Base-by-base conservation (phyloP, 2,113 vertebrate species). In the Haemorhous mexicanus region DNA sequence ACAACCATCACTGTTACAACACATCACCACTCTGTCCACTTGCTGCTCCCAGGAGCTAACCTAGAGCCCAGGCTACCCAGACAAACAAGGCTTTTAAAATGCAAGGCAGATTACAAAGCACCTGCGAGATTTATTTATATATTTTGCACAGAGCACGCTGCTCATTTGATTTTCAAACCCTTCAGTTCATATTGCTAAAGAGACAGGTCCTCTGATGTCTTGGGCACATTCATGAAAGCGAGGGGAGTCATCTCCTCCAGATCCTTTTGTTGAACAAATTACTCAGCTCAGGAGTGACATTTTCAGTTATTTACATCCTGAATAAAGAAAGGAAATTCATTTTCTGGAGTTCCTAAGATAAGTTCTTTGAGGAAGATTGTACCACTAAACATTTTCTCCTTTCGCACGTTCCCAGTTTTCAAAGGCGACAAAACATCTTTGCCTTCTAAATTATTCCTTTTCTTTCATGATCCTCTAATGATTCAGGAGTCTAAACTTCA, bases 191-290 rank as follows among this genome's bases (percentile, higher is more conserved):
- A 68, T 4, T 22, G 84, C 93, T 66, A 43, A 90, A 79, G 84
- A 92, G 95, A 90, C 90, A 70, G 50, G 66, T 68, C 63, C 93
- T 96, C 93, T 93, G 95, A 96, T 95, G 95, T 95, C 95, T 94
- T 4, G 50, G 91, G 95, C 87, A 83, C 75, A 16, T 79, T 94
- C 74, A 72, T 84, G 80, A 94, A 95, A 96, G 91, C 39, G 3
- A 44, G 35, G 83, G 72, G 94, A 94, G 86, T 95, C 79, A 88
- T 96, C 96, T 96, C 89, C 90, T 93, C 46, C 11, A 87, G 80
- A 86, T 94, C 75, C 96, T 95, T 97, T 96, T 97, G 97, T 96
- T 94, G 90, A 97, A 96, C 95, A 96, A 95, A 97, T 97, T 96
- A 96, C 95, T 91, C 94, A 53, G 96, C 92, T 97, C 95, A 86